Base-by-base conservation (phyloP, 23 tunicate species). In the Halocynthia aurantium region DNA sequence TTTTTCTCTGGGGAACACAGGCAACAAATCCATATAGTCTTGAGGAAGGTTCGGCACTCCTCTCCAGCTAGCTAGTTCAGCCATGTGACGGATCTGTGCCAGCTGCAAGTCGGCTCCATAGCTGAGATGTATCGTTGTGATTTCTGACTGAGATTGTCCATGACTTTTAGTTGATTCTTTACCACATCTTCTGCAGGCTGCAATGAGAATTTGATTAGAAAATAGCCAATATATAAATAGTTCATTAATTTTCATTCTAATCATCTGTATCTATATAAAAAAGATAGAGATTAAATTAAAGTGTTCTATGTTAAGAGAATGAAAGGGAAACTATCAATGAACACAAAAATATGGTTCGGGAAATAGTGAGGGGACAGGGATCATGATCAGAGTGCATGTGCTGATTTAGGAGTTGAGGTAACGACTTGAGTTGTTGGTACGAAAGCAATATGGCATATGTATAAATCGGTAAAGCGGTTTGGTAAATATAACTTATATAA, bases 31-130 rank as follows among this genome's bases (percentile, higher is more conserved):
- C 64, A 70, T 69, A 80, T 87, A 82, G 52, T 82, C 83, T 17
- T 49, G 17, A 7, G 92, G 92, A 40, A 84, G 53, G 66, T 76
- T 76, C 7, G 52, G 19, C 78, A 55, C 22, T 17, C 84, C 78
- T n/a, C 21, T 73, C 12, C 60, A 66, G 75, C 55, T 80, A 7
- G 90, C 84, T 6, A 85, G 58, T 53, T 73, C 72, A 17, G 90
- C 80, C 84, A 85, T 79, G 67, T 85, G 90, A 11, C 90, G 84
- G 6, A 80, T 55, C 21, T 56, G 76, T 44, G 76, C 84, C 2
- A 85, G 79, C 49, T 85, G 83, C 55, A 80, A 18, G 52, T 85
- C 90, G 67, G 64, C 71, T 0, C 83, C 88, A 40, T 77, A 84
- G 73, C 78, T 77, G 61, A 84, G 60, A 40, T 78, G 83, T 63